Evolutionary conservation across 2,888 invertebrate species (phyloP).

Genomic region (Drosophila pseudotalamancana): DNA sequence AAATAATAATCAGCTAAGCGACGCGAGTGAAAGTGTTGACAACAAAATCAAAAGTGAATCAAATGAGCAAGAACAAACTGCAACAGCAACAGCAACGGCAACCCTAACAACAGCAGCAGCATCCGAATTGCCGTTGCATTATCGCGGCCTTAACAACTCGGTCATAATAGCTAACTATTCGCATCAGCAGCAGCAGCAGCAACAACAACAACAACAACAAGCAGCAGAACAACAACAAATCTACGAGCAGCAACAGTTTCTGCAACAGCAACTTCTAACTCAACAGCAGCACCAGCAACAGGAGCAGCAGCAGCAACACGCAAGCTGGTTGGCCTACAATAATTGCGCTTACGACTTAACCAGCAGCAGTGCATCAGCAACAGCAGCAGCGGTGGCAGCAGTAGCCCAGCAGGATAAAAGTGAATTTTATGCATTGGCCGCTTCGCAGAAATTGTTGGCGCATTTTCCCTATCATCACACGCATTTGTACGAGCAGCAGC

Average conservation of each 20-base stretch:
- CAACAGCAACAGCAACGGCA: conserved; percentile 23
- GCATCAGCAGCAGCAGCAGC: conserved; percentile 65
- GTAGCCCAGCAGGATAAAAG: conserved; percentile 55
- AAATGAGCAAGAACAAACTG: conserved; percentile 46
- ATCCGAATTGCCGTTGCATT: conserved; percentile 74
- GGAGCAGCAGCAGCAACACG: conserved; percentile 59
- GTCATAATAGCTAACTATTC: conserved; percentile 81
- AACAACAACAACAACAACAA: conserved; percentile 61
- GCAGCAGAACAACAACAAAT: conserved; percentile 58
- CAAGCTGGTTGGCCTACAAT: conserved; percentile 59
- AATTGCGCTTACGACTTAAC: conserved; percentile 61
- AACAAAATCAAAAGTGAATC: conserved; percentile 72
- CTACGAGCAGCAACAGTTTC: conserved; percentile 60
- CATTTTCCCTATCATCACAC: conserved; percentile 57
- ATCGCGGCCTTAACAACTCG: conserved; percentile 82
- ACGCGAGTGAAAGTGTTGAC: conserved; percentile 74
- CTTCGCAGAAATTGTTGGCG: conserved; percentile 64
- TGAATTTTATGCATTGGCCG: conserved; percentile 61
- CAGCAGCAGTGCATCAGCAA: conserved; percentile 50
- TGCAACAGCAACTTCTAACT: conserved; percentile 62
- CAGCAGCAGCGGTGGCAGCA: conserved; percentile 43
- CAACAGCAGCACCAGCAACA: conserved; percentile 70
- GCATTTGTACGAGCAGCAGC: conserved; percentile 66
- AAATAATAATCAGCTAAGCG: conserved; percentile 59
- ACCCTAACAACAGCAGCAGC: conserved; percentile 23